phyloP scores from a whole-genome alignment of 1,140 invertebrate species.

The Telenomus remus region DNA sequence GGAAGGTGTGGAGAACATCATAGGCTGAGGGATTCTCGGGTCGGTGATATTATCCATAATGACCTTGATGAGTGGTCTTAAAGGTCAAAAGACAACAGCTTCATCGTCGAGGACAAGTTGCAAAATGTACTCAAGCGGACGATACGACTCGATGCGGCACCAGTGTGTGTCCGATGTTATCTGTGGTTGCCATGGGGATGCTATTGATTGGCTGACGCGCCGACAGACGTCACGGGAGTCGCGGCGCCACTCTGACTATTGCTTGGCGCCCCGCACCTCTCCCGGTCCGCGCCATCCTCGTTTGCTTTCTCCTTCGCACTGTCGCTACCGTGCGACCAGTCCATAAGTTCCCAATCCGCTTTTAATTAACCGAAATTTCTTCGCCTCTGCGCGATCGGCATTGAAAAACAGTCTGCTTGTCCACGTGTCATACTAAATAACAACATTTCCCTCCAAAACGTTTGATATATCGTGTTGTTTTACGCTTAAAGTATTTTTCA shows the following conservation, averaged over 20 bases:
- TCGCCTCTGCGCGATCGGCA: conserved; percentile 38
- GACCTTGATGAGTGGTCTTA: conserved; percentile 44
- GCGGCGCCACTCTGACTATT: conserved; percentile 75
- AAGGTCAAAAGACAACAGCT: conserved; percentile 49
- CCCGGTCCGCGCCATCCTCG: conserved; percentile 38
- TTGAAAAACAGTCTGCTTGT: conserved; percentile 41
- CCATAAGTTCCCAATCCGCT: conserved; percentile 25
- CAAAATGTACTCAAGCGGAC: conserved; percentile 49
- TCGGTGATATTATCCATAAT: conserved; percentile 36
- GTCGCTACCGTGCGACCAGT: conserved; percentile 22
- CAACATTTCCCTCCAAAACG: conserved; percentile 34
- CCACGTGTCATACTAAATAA: conserved; percentile 36
- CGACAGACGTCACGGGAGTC: conserved; percentile 76
- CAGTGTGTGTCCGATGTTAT: conserved; percentile 75
- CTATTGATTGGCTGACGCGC: conserved; percentile 76
- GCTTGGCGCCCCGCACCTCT: conserved; percentile 59
- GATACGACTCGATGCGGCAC: conserved; percentile 59
- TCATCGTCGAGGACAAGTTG: conserved; percentile 45
- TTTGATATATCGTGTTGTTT: conserved; percentile 24
- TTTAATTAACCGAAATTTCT: conserved; percentile 57
- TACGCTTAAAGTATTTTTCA: no score
- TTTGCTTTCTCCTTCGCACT: conserved; percentile 23
- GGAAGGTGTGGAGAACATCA: neutral
- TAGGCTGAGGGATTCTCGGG: conserved; percentile 23
- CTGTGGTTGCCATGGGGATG: conserved; percentile 77